phyloP scores from a whole-genome alignment of 2,797 vertebrate genomes.

The Esox lucius region DNA sequence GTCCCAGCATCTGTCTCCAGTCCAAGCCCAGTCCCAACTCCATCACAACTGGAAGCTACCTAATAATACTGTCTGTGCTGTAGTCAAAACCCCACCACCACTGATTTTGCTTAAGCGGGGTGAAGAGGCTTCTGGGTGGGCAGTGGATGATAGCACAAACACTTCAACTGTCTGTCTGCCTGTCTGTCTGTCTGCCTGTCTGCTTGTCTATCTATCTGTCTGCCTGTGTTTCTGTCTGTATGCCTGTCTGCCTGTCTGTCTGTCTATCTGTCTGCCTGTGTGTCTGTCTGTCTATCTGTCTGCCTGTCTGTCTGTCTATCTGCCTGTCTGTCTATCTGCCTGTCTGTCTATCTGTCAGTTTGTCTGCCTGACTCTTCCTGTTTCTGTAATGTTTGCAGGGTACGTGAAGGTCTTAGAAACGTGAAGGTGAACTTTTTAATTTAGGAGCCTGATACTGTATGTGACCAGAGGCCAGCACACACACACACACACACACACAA shows the following conservation, averaged over 20 bases:
- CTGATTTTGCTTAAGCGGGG: constrained; percentile 5
- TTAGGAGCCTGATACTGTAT: constrained; percentile 32
- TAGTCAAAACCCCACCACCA: constrained; percentile 15
- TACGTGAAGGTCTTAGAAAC: background rate
- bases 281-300: no score
- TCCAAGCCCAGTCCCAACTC: background rate
- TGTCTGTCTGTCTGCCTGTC: no score
- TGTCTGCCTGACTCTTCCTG: constrained; percentile 24
- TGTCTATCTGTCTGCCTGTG: constrained; percentile 19
- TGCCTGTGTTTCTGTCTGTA: constrained; percentile 22
- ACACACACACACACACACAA: constrained; percentile 16
- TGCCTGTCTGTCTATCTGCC: background rate
- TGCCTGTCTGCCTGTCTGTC: background rate
- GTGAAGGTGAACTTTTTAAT: constrained; percentile 23
- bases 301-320: no score
- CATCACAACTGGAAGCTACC: no score
- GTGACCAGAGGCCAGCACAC: constrained; percentile 20
- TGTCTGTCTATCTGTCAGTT: constrained; percentile 3
- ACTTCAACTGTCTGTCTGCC: background rate
- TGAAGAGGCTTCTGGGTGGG: constrained; percentile 17
- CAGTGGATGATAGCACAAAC: constrained; percentile 8
- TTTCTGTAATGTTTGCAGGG: background rate
- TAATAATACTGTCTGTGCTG: no score
- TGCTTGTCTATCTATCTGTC: no score
- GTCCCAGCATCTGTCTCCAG: background rate